A percentile compares a stretch with the other conserved stretches of the same genome.
These are phyloP conservation scores for Rhagoletis pomonella DNA, from an alignment of 1,140 invertebrate genomes.

Conservation along the genomic window DNA sequence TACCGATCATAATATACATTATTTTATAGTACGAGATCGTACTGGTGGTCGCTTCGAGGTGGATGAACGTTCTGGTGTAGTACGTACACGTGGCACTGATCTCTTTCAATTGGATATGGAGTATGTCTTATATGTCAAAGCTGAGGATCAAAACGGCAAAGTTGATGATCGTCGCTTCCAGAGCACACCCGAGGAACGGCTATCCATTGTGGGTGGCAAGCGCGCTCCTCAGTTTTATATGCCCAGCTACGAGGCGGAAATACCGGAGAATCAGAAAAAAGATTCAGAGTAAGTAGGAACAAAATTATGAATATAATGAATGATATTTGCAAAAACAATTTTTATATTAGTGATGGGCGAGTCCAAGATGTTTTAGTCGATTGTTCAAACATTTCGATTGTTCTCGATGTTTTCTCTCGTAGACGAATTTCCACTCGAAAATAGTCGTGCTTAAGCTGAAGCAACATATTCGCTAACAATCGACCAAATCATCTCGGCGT, in stretches of 20 bases:
- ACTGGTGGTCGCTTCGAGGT: conserved; percentile 89
- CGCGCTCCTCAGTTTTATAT: conserved; percentile 95
- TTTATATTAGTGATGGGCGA: too few species aligned
- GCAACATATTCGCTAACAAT: too few species aligned
- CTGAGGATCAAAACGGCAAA: conserved; percentile 94
- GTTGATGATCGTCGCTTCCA: conserved; percentile 92
- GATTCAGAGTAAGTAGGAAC: conserved; percentile 92
- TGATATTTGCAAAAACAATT: too few species aligned
- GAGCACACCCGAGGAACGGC: conserved; percentile 90
- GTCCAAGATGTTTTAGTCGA: too few species aligned
- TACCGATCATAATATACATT: conserved; percentile 96
- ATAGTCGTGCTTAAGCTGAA: too few species aligned
- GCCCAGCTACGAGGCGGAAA: conserved; percentile 93
- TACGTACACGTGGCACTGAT: conserved; percentile 92
- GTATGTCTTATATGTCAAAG: conserved; percentile 96
- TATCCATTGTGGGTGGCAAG: conserved; percentile 95
- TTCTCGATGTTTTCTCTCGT: too few species aligned
- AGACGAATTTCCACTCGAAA: too few species aligned
- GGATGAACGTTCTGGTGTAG: conserved; percentile 93
- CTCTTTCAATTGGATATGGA: conserved; percentile 97
- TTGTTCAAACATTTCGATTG: too few species aligned
- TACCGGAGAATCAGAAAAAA: conserved; percentile 96
- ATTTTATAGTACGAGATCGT: conserved; percentile 93
- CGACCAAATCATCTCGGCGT: too few species aligned
- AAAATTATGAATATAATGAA: background rate